Conservation (phyloP, 2,797 vertebrate species). For the Nyctibius grandis region DNA sequence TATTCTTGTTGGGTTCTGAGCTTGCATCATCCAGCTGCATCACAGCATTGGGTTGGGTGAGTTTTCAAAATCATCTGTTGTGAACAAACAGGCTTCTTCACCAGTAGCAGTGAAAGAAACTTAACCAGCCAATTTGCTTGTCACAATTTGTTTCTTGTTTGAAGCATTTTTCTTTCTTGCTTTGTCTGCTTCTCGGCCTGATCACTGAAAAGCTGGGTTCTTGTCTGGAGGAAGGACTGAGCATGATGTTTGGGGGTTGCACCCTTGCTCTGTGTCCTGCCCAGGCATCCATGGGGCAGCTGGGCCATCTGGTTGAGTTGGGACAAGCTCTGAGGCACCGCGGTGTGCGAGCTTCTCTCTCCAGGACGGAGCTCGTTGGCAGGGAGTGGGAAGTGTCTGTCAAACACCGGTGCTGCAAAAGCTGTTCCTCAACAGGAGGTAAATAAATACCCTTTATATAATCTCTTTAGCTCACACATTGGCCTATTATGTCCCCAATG, state of each 20-base stretch:
- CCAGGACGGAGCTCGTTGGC: not conserved
- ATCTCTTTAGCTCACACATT: not conserved
- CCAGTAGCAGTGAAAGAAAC: not conserved
- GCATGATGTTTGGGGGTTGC: not conserved
- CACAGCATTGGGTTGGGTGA: not conserved
- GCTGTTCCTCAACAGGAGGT: not conserved
- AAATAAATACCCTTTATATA: not conserved
- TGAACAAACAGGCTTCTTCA: not conserved
- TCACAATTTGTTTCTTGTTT: not conserved
- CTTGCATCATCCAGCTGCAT: not conserved
- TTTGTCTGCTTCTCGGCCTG: not conserved
- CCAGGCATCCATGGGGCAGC: not conserved
- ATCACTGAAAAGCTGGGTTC: no score
- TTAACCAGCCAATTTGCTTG: not conserved
- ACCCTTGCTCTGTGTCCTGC: not conserved
- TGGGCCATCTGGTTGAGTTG: fast-evolving
- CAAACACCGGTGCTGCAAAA: not conserved
- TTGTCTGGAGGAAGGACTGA: fast-evolving
- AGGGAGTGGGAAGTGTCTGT: not conserved
- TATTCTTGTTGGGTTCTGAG: not conserved
- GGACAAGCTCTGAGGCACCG: not conserved
- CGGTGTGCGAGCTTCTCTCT: not conserved
- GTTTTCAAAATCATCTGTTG: not conserved
- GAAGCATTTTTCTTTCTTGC: not conserved
- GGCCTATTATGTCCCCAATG: not conserved